phyloP scores from a whole-genome alignment of 2,888 invertebrate species.

The Yponomeuta malinellus region DNA sequence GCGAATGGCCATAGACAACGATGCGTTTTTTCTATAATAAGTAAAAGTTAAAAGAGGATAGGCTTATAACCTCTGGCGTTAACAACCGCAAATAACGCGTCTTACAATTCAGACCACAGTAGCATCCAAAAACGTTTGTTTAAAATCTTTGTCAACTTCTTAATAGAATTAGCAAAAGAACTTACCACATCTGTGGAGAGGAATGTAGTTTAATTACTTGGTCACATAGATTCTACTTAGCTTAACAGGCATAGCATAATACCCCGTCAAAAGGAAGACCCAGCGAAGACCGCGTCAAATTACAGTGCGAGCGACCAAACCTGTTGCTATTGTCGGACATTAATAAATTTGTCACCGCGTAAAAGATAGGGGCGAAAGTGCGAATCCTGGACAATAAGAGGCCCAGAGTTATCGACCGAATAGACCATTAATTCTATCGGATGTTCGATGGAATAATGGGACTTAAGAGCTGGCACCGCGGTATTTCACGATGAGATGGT shows the following conservation, averaged over 20 bases:
- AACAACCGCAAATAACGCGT: too few relatives aligned
- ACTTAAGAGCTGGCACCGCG: conserved; percentile 32
- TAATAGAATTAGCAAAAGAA: too few relatives aligned
- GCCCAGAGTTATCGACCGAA: conserved; percentile 62
- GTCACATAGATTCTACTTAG: background rate
- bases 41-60: too few relatives aligned
- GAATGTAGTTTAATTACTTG: too few relatives aligned
- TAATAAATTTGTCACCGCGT: conserved; percentile 72
- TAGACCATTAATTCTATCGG: conserved; percentile 66
- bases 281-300: conserved; percentile 48
- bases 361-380: conserved; percentile 67
- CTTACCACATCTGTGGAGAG: too few relatives aligned
- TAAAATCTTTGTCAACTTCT: too few relatives aligned
- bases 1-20: too few relatives aligned
- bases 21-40: too few relatives aligned
- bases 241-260: background rate
- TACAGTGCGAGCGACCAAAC: conserved; percentile 51
- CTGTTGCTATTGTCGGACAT: conserved; percentile 57
- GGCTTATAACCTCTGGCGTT: too few relatives aligned
- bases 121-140: too few relatives aligned
- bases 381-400: conserved; percentile 66
- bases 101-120: too few relatives aligned
- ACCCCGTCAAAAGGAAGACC: background rate
- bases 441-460: conserved; percentile 56
- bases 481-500: conserved; percentile 68